Percentiles rank a stretch among this genome's conserved stretches.
Evolutionary conservation across 2,797 vertebrate species (phyloP).

Genomic region (Micrastur ruficollis): DNA sequence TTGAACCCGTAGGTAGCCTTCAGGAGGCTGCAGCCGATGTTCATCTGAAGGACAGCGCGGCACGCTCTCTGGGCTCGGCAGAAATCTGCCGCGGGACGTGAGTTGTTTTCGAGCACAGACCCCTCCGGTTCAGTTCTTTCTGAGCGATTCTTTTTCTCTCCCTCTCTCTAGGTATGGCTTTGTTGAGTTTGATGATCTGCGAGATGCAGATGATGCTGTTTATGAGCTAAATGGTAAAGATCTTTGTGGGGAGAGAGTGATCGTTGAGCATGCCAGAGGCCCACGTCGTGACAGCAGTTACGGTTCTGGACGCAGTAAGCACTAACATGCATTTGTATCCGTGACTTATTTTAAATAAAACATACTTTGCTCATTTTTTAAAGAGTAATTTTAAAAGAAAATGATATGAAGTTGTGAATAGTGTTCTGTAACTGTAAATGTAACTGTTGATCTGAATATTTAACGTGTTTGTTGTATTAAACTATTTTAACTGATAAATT

Average conservation of each 20-base stretch:
- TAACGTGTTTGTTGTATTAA: conserved; percentile 66
- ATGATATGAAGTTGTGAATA: conserved; percentile 40
- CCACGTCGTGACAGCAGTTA: conserved; percentile 91
- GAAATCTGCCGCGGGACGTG: accelerated
- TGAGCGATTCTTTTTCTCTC: neutral
- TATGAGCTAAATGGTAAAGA: conserved; percentile 97
- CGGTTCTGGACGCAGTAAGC: conserved; percentile 90
- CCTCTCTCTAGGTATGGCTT: conserved; percentile 86
- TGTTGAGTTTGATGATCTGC: conserved; percentile 95
- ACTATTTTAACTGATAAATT: conserved; percentile 56
- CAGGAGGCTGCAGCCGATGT: neutral
- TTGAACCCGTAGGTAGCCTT: neutral
- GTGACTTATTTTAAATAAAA: conserved; percentile 53
- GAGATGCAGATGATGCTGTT: conserved; percentile 94
- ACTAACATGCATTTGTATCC: conserved; percentile 66
- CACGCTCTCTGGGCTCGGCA: accelerated
- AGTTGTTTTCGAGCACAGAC: neutral
- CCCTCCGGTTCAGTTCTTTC: accelerated
- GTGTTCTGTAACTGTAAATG: conserved; percentile 65
- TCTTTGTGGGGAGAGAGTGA: conserved; percentile 93
- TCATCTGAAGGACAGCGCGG: accelerated
- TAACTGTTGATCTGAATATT: conserved; percentile 56
- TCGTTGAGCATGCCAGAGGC: conserved; percentile 95
- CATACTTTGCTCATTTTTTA: neutral
- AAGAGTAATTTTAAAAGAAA: conserved; percentile 31